Evolutionary conservation across 2,888 invertebrate genomes (phyloP), one percentile per base, ranked within the genome.

Genomic region (Drosophila multiciliata): DNA sequence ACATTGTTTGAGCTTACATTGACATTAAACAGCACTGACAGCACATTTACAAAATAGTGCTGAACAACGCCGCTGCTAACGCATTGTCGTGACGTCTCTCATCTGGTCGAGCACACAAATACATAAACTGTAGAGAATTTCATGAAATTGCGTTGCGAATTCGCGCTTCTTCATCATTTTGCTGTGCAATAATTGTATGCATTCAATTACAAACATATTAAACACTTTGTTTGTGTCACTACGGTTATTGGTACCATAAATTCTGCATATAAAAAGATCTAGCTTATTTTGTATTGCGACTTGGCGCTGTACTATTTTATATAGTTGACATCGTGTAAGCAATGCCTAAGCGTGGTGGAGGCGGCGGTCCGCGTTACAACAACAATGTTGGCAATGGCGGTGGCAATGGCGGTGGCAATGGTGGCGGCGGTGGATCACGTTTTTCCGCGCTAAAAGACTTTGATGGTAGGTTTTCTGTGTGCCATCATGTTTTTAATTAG

Each of bases 341-440:
- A 55, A 87, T 87, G 87, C 87, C 87, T 32, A 90, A 87, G 45
- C 90, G 87, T n/a, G 90, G 86, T 7, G 85, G 85, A n/a, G 75
- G 76, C 20, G 78, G 83, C 32, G 73, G 72, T 35, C 88, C 77
- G 36, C 87, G 90, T n/a, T 89, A 88, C 57, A 82, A 89, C 68
- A 90, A 83, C 64, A 80, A 86, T 42, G 60, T 40, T 42, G 87
- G 88, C 32, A 74, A 68, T 71, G 63, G 74, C 23, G 23, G 58
- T 42, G 87, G 88, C 32, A 74, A 68, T 71, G 63, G 74, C 23
- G 23, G 58, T 69, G 65, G 74, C 29, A 40, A 48, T 4, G 53
- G 75, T 2, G 70, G 73, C n/a, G 74, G 83, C 8, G 82, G 85
- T 52, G 90, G 92, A 45, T 90, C 90, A 20, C 90, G 92, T 66